These are phyloP conservation scores for Rattus norvegicus DNA, from an alignment of 2,113 vertebrate species.

Conservation along the genomic window DNA sequence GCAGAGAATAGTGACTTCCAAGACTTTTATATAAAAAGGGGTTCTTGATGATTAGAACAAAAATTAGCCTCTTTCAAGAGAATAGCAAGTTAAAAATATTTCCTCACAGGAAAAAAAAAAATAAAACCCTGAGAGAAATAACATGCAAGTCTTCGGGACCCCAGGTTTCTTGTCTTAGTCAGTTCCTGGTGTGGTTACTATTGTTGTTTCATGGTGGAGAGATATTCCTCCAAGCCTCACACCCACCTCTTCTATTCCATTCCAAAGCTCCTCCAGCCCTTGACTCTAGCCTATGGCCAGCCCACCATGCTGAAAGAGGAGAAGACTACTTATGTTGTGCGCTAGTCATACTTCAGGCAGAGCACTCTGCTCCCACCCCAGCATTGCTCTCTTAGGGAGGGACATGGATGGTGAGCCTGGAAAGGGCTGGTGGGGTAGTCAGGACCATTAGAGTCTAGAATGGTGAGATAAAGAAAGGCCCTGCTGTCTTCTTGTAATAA, in stretches of 20 bases:
- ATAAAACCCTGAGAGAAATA: background rate
- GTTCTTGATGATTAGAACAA: background rate
- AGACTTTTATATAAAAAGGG: background rate
- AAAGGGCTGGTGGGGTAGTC: background rate
- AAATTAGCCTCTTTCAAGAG: background rate
- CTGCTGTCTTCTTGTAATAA: background rate
- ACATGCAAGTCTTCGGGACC: background rate
- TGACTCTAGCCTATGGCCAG: background rate
- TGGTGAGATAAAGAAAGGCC: background rate
- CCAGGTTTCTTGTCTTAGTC: background rate
- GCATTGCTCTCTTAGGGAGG: background rate
- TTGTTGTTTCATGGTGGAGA: background rate
- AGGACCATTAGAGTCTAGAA: no score
- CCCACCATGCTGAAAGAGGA: background rate
- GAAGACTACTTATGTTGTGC: background rate
- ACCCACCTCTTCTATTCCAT: background rate
- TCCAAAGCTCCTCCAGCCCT: background rate
- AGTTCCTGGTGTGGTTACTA: background rate
- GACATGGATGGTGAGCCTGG: background rate
- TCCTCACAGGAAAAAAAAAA: background rate
- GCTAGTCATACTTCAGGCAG: no score
- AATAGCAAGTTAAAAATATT: background rate
- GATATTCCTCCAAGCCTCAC: background rate
- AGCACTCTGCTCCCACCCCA: background rate
- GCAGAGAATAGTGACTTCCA: no score